Evolutionary conservation across 2,797 vertebrate genomes (phyloP).

Genomic region (Acipenser transmontanus): DNA sequence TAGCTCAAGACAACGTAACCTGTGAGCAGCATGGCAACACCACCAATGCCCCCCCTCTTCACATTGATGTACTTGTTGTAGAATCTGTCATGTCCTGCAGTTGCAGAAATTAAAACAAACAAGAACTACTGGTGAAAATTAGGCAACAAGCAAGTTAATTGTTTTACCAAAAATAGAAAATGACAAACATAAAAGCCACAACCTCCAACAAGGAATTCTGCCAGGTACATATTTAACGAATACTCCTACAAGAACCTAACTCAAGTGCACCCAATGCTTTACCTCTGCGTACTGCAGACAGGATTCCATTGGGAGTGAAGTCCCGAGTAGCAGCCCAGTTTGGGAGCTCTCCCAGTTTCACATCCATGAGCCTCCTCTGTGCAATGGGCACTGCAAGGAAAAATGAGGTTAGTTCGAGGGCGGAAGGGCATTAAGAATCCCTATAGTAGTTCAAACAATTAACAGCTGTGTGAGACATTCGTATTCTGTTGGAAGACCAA

Average conservation of each 20-base stretch:
- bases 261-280: constrained; percentile 21
- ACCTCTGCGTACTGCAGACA: constrained; percentile 62
- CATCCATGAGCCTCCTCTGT: constrained; percentile 77
- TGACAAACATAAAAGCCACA: too few species aligned
- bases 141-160: too few species aligned
- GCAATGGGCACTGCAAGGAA: constrained; percentile 62
- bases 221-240: too few species aligned
- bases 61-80: constrained; percentile 87
- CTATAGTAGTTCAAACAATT: too few species aligned
- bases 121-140: too few species aligned
- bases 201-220: too few species aligned
- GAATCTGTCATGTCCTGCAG: constrained; percentile 69
- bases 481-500: too few species aligned
- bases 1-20: constrained; percentile 81
- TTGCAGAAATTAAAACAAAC: constrained; percentile 2
- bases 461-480: too few species aligned
- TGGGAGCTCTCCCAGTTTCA: constrained; percentile 80
- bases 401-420: too few species aligned
- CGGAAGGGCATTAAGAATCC: too few species aligned
- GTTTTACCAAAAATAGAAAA: too few species aligned
- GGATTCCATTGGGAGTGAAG: constrained; percentile 71
- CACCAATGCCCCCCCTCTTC: constrained; percentile 78
- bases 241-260: too few species aligned
- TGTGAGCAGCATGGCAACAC: constrained; percentile 73
- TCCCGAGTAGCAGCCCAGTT: constrained; percentile 72